phyloP scores from a whole-genome alignment of 2,797 vertebrate species.

The Rhynchonycteris naso region DNA sequence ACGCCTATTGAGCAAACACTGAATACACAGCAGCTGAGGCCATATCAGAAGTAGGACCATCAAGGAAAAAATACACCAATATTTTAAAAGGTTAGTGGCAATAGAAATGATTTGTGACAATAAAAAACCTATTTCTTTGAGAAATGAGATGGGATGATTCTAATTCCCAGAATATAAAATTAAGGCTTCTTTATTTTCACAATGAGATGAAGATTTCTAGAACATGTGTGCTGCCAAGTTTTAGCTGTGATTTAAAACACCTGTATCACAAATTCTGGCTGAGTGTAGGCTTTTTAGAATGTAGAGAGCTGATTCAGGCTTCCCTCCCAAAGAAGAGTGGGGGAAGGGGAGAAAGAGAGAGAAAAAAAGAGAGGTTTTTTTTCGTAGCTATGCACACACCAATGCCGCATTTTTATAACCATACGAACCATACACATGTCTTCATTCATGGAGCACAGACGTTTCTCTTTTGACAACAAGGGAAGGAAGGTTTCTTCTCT shows the following conservation, averaged over 20 bases:
- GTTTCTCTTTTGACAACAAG: neutral
- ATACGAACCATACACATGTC: neutral
- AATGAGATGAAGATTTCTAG: slow-evolving; percentile 60
- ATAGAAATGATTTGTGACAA: neutral
- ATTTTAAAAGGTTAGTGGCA: slow-evolving; percentile 33
- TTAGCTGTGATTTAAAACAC: slow-evolving; percentile 72
- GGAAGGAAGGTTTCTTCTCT: neutral
- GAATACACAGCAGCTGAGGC: neutral
- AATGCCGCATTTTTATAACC: neutral
- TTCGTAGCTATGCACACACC: neutral
- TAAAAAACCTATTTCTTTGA: slow-evolving; percentile 32
- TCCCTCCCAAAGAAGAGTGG: neutral
- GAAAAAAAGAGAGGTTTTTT: neutral
- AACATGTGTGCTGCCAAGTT: slow-evolving; percentile 66
- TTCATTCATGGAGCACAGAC: neutral
- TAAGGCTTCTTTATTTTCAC: slow-evolving; percentile 64
- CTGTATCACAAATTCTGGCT: slow-evolving; percentile 67
- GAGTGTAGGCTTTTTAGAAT: slow-evolving; percentile 29
- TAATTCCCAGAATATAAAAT: slow-evolving; percentile 63
- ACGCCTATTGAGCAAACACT: neutral
- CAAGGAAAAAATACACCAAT: neutral
- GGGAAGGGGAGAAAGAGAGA: too few species aligned
- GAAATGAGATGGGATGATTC: slow-evolving; percentile 28
- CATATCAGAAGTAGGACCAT: neutral
- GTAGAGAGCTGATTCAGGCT: slow-evolving; percentile 51